Percentiles rank a stretch among this genome's conserved stretches.
Evolutionary conservation across 2,113 vertebrate species (phyloP).

Genomic region (Picathartes gymnocephalus): DNA sequence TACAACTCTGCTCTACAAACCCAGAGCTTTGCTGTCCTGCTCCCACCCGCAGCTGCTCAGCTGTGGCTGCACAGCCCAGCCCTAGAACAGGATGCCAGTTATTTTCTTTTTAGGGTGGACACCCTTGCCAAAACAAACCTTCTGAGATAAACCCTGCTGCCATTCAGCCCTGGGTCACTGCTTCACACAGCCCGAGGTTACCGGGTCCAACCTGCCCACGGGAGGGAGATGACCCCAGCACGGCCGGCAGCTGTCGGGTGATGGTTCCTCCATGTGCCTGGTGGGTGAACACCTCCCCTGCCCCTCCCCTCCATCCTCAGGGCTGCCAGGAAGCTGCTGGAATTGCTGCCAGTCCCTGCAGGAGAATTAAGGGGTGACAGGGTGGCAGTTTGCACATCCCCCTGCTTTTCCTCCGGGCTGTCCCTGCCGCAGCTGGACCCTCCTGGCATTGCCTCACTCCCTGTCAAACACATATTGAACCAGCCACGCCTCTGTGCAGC

Average conservation of each 20-base stretch:
- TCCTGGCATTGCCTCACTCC: background rate
- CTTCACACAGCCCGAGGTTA: background rate
- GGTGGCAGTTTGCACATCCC: background rate
- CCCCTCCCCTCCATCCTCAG: background rate
- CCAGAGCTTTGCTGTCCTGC: background rate
- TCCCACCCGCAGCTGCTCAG: accelerated
- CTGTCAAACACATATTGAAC: background rate
- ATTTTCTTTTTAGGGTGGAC: background rate
- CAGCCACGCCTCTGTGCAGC: background rate
- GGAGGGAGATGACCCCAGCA: background rate
- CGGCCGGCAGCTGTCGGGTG: accelerated
- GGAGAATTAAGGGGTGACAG: background rate
- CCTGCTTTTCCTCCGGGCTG: background rate
- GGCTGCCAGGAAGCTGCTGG: background rate
- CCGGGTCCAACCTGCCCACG: background rate
- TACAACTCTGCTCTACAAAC: background rate
- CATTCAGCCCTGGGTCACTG: background rate
- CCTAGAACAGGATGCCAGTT: background rate
- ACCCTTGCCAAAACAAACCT: background rate
- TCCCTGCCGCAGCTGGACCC: background rate
- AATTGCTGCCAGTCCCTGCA: background rate
- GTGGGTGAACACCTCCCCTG: background rate
- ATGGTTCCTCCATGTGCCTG: background rate
- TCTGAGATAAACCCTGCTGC: background rate
- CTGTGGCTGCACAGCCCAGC: accelerated